Percentiles rank a stretch among this genome's conserved stretches.
Conservation (phyloP, 2,888 invertebrate species). For the Oxycera nigricornis region DNA sequence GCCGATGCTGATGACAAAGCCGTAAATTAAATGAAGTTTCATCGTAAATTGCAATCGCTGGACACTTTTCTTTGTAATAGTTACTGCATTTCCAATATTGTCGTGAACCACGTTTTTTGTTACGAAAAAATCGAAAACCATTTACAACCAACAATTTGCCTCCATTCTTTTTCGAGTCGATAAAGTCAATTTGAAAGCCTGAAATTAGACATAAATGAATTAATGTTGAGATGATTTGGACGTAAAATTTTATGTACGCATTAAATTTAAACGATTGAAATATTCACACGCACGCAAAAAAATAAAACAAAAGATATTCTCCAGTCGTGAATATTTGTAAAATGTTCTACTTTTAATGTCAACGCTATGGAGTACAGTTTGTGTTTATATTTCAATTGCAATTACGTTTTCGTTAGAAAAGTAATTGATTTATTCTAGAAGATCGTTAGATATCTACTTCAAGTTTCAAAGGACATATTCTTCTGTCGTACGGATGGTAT, state of each 20-base stretch:
- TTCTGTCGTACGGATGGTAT: too few species aligned
- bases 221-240: too few species aligned
- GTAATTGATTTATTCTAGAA: too few species aligned
- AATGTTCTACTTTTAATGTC: neutral
- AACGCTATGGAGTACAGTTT: neutral
- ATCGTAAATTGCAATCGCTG: conserved; percentile 61
- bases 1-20: conserved; percentile 60
- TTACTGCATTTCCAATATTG: conserved; percentile 63
- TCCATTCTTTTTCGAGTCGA: conserved; percentile 62
- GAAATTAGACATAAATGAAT: conserved; percentile 41
- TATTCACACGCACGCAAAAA: neutral
- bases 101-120: conserved; percentile 59
- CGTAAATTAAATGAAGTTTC: conserved; percentile 58
- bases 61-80: conserved; percentile 62
- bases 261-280: neutral
- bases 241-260: neutral
- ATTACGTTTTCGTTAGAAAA: too few species aligned
- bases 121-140: conserved; percentile 61
- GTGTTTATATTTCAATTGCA: too few species aligned
- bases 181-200: conserved; percentile 61
- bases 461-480: too few species aligned
- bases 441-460: too few species aligned
- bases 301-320: neutral
- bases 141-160: conserved; percentile 61
- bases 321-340: neutral